Base-by-base conservation (phyloP, 1,140 invertebrate genomes). In the Drosophila kohkoa region DNA sequence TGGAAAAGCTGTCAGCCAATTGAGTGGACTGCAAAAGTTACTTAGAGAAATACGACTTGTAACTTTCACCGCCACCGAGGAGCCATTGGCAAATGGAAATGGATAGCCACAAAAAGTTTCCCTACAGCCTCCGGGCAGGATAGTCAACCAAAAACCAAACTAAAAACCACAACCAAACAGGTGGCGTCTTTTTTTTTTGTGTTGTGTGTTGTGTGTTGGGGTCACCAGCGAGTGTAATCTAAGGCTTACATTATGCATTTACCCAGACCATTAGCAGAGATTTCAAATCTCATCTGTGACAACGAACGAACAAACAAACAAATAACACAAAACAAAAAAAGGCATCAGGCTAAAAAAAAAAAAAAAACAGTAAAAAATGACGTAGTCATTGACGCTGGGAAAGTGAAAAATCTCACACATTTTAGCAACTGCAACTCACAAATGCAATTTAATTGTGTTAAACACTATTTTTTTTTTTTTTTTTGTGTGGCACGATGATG, bases 341-440 rank as follows among this genome's bases (percentile, higher is more conserved):
- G 15, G 32, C 35, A 59, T 43, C 3, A 5, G 30, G 13, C 2
- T 43, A 46, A n/a, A 32, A 51, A 66, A 7, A 8, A 32, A 52
- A 68, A 74, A 52, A 68, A 74, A 43, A 38, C 5, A 5, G 58
- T 5, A 7, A 32, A 59, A 74, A 74, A 32, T 41, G 11, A 38
- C 57, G 49, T 20, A 55, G 65, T 74, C 71, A 74, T 62, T 35
- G 65, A 8, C 10, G 55, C 43, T 74, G 71, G 71, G 71, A 74
- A 74, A 74, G 71, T 74, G 71, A 74, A 74, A 69, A 74, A 38
- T 74, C 71, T 74, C 71, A 73, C 71, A 68, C 68, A 71, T 67
- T 73, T 66, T 46, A 68, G 35, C 71, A 35, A 32, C 49, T 64
- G 62, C 60, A 38, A 59, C 54, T 59, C 25, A 49, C 64, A 67